Base-by-base conservation (phyloP, 2,888 invertebrate species). In the Ormyrus nitidulus region DNA sequence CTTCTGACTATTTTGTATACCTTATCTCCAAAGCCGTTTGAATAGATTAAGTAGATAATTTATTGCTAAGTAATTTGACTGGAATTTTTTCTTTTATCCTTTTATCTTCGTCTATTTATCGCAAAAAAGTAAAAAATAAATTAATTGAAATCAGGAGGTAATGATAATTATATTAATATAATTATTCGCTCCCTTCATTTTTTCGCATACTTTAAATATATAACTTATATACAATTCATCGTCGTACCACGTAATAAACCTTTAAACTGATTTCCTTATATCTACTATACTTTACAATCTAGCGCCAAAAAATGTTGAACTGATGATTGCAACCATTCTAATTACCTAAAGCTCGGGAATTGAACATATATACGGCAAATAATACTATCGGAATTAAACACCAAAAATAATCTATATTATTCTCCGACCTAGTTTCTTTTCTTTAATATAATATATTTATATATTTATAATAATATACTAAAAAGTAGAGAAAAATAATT, bases 51-150 rank as follows among this genome's bases (percentile, higher is more conserved):
- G 84, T 86, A 85, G 83, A 82, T 85, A 83, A 83, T 83, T 87
- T 87, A 87, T 87, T 87, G 87, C 87, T 87, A 87, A 83, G 84
- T 87, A 87, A 87, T 87, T 87, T 86, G 87, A 87, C 87, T 86
- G 87, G 85, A 84, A 85, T 85, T 84, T 44, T 76, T 71, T 19
- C 56, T 65, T 13, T 51, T 19, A 56, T 11, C 58, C 68, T 69
- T 74, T 68, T 54, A 51, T 51, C 44, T 66, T 77, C 48, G 48
- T 46, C 73, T 73, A 34, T 72, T 72, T 10, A 73, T 75, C 59
- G 65, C 58, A 71, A 78, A 56, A 76, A 75, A 81, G 64, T 76
- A 72, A 64, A 78, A 75, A 76, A 81, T 81, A 81, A 78, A 79
- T 78, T 81, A 81, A 19, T 74, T 70, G n/a, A 73, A 81, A 70